These are phyloP conservation scores for Gibbula magus DNA, from an alignment of 2,888 invertebrate species.

Conservation along the genomic window DNA sequence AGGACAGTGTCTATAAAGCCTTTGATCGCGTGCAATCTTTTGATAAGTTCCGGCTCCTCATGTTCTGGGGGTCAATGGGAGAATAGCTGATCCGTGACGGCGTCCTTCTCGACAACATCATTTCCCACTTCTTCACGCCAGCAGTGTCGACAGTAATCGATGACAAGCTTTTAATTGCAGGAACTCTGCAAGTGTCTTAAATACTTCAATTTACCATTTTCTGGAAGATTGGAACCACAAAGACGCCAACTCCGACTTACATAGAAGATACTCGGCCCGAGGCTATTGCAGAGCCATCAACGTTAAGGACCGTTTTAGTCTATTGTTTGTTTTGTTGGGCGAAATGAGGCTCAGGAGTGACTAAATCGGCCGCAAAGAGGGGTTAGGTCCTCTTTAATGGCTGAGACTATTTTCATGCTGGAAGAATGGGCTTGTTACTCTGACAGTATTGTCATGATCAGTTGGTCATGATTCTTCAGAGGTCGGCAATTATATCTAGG, in stretches of 20 bases:
- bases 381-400: background rate
- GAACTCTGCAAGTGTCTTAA: background rate
- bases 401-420: background rate
- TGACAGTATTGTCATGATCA: background rate
- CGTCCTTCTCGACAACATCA: background rate
- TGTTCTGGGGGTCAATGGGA: too few relatives aligned
- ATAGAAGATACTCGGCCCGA: background rate
- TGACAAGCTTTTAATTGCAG: background rate
- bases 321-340: slow-evolving; percentile 6
- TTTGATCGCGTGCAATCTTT: background rate
- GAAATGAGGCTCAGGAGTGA: background rate
- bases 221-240: background rate
- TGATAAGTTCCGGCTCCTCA: background rate
- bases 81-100: background rate
- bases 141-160: background rate
- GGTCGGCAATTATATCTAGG: background rate
- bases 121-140: background rate
- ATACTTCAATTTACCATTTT: background rate
- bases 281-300: background rate
- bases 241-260: background rate
- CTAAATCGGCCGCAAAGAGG: background rate
- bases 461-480: background rate
- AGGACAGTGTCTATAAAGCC: too few relatives aligned
- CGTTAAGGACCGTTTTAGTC: background rate
- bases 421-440: background rate